phyloP scores from a whole-genome alignment of 1,140 invertebrate species.

The Drosophila sp. region DNA sequence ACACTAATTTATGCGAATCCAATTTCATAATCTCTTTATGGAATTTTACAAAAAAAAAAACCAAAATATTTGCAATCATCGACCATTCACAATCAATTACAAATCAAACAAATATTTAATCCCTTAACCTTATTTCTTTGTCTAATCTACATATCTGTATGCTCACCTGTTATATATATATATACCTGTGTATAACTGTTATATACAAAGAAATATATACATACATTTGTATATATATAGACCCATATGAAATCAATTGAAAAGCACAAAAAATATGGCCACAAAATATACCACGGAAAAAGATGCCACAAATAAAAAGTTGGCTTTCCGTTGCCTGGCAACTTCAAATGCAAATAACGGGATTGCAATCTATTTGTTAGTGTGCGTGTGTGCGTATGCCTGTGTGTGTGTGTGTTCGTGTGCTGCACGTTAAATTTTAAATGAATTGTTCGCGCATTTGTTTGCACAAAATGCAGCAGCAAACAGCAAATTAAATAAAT shows the following conservation, averaged over 20 bases:
- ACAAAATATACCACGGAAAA: conserved; percentile 31
- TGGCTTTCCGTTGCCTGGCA: conserved; percentile 67
- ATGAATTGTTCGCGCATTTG: conserved; percentile 75
- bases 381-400: conserved; percentile 16
- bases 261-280: conserved; percentile 55
- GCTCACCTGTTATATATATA: not conserved
- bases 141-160: conserved; percentile 6
- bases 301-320: conserved; percentile 41
- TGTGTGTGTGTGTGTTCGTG: conserved; percentile 27
- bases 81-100: conserved; percentile 10
- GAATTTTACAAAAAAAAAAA: not conserved
- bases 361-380: conserved; percentile 42
- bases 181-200: not conserved
- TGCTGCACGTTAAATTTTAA: conserved; percentile 67
- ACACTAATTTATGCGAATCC: not conserved
- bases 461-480: conserved; percentile 60
- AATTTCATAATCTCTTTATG: conserved; percentile 9
- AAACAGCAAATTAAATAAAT: conserved; percentile 77
- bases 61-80: not conserved
- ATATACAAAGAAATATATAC: not conserved
- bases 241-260: conserved; percentile 23
- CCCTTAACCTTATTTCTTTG: conserved; percentile 9
- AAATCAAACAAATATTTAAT: conserved; percentile 7
- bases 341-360: conserved; percentile 64
- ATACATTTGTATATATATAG: not conserved